Evolutionary conservation across 2,888 invertebrate genomes (phyloP).

Genomic region (Coleophora deauratella): DNA sequence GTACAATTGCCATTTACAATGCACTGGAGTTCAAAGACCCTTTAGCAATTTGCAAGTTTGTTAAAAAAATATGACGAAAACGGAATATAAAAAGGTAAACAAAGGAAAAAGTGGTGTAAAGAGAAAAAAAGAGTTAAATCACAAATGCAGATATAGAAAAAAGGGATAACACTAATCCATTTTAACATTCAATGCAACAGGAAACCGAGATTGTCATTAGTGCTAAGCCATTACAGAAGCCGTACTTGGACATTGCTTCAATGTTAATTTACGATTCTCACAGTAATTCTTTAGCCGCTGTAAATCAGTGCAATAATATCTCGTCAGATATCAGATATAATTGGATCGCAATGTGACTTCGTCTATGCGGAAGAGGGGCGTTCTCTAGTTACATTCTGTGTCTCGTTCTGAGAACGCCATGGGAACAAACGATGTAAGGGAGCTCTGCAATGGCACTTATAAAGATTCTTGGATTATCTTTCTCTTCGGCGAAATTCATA

Average conservation of each 20-base stretch:
- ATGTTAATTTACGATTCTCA: conserved; percentile 52
- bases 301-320: conserved; percentile 56
- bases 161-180: not conserved
- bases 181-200: not conserved
- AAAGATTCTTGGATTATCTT: not conserved
- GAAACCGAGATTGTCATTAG: conserved; percentile 3
- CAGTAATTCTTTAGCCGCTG: conserved; percentile 53
- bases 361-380: conserved; percentile 66
- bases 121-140: too few species aligned
- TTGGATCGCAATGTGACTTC: conserved; percentile 65
- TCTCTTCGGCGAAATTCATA: too few species aligned
- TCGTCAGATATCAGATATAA: conserved; percentile 62
- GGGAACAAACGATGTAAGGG: conserved; percentile 42
- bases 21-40: conserved; percentile 56
- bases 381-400: conserved; percentile 68
- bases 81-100: too few species aligned
- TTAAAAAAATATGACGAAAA: too few species aligned
- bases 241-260: conserved; percentile 39
- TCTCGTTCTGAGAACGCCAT: conserved; percentile 66
- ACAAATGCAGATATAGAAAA: not conserved
- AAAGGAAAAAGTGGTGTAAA: too few species aligned
- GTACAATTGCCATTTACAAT: conserved; percentile 55
- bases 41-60: conserved; percentile 18
- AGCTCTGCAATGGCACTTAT: conserved; percentile 17
- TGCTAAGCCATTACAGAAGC: not conserved